Evolutionary conservation across 1,140 invertebrate genomes (phyloP), one percentile per base, ranked within the genome.

Genomic region (Propsilocerus akamusi): DNA sequence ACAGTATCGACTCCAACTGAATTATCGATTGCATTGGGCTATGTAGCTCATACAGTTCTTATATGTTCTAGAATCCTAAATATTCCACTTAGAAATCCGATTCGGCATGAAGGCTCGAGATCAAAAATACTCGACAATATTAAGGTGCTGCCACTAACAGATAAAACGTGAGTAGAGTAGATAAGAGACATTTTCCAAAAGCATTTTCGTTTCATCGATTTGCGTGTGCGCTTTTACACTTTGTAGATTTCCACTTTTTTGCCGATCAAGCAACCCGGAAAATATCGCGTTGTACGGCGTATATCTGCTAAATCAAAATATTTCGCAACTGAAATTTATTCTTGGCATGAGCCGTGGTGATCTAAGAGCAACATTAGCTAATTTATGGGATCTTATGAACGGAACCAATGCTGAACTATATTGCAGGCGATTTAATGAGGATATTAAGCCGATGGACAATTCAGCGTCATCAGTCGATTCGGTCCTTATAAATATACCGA

Each of bases 231-330:
- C 2, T 24, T 47, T 51, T 53, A 52, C 52, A 49, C 51, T 54
- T 67, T 69, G 11, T 57, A 86, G 83, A 53, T 90, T 90, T 67
- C 86, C 86, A 22, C 59, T 91, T 14, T 88, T 78, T 62, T 72
- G 76, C 14, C 76, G 81, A 62, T 78, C 81, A 23, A 83, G 54
- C 51, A 51, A 62, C 51, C 59, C 60, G 78, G 58, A 78, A 72
- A 62, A 71, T 78, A 50, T 77, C 77, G 58, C 90, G 81, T 67
- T 77, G 56, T 89, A 90, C 67, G 87, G 78, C 37, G 84, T 90
- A 14, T 90, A 83, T 64, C 66, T 91, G 17, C 63, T 92, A n/a
- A 90, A 90, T 57, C 88, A 89, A 68, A 88, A 90, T 64, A 84
- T 91, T 53, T 81, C 83, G 46, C 86, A 90, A 64, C 64, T 90